These are phyloP conservation scores for Acleris sparsana DNA, from an alignment of 2,888 invertebrate species.

Conservation along the genomic window DNA sequence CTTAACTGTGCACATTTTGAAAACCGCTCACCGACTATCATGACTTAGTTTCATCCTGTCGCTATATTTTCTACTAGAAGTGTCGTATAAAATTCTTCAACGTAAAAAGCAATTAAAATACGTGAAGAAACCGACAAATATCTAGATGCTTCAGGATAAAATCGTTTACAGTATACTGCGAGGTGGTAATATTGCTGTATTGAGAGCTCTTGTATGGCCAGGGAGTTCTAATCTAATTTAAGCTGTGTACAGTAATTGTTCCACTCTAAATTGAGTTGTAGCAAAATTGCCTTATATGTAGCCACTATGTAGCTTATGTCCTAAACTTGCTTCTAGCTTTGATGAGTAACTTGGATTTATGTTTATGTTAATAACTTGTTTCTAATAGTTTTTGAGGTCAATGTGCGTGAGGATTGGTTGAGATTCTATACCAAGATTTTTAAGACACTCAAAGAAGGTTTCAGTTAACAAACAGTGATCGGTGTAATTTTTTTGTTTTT, in stretches of 20 bases:
- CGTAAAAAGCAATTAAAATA: no score
- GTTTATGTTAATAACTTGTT: slow-evolving; percentile 33
- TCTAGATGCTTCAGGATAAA: no score
- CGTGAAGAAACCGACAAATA: no score
- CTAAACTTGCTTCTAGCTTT: slow-evolving; percentile 35
- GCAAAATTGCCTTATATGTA: slow-evolving; percentile 8
- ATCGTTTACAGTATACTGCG: background rate
- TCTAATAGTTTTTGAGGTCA: slow-evolving; percentile 24
- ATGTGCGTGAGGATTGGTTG: slow-evolving; percentile 24
- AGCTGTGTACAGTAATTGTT: slow-evolving; percentile 11
- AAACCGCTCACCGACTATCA: no score
- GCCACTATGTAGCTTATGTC: slow-evolving; percentile 25
- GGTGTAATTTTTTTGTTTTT: no score
- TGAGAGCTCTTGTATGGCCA: slow-evolving; percentile 10
- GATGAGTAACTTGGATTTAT: slow-evolving; percentile 28
- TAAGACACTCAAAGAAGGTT: no score
- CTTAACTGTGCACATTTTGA: no score
- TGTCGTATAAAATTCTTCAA: no score
- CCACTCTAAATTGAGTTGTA: slow-evolving; percentile 11
- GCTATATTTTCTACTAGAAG: no score
- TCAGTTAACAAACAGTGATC: no score
- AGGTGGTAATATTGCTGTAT: background rate
- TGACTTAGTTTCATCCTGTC: no score
- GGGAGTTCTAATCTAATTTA: slow-evolving; percentile 11
- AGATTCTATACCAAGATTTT: slow-evolving; percentile 7